Conservation (phyloP, 1,140 invertebrate genomes). For the Cydia splendana region DNA sequence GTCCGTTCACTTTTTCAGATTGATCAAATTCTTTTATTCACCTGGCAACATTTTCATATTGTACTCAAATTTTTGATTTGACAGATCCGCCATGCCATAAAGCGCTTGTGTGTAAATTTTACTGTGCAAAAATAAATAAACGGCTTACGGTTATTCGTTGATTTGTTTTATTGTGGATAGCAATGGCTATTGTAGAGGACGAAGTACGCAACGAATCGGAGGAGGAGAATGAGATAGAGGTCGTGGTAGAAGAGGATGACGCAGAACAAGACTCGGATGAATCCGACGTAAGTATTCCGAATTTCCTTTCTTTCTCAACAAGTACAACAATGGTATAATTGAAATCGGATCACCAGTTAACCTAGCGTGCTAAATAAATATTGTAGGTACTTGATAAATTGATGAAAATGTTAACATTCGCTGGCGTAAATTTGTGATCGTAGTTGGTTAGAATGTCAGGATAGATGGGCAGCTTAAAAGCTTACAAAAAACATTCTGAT, state of each 20-base stretch:
- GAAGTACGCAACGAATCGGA: conserved; percentile 73
- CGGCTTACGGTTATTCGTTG: background rate
- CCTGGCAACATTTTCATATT: background rate
- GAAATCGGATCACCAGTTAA: background rate
- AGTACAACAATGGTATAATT: background rate
- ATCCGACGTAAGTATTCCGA: conserved; percentile 62
- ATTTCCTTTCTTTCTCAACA: conserved; percentile 3
- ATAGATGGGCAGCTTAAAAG: background rate
- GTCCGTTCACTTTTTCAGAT: background rate
- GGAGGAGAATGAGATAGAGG: conserved; percentile 74
- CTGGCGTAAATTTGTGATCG: background rate
- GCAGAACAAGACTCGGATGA: conserved; percentile 69
- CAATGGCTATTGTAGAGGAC: conserved; percentile 74
- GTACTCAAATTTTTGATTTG: conserved; percentile 22
- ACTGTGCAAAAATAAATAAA: conserved; percentile 30
- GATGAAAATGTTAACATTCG: background rate
- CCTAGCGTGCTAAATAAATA: background rate
- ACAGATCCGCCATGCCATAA: conserved; percentile 32
- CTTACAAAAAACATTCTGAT: background rate
- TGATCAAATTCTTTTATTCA: background rate
- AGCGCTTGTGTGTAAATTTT: conserved; percentile 30
- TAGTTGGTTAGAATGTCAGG: background rate
- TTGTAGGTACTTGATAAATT: background rate
- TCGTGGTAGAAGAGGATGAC: conserved; percentile 70
- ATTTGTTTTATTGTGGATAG: conserved; percentile 33